Conservation (phyloP, 1,140 invertebrate genomes). For the Drosophila lini region DNA sequence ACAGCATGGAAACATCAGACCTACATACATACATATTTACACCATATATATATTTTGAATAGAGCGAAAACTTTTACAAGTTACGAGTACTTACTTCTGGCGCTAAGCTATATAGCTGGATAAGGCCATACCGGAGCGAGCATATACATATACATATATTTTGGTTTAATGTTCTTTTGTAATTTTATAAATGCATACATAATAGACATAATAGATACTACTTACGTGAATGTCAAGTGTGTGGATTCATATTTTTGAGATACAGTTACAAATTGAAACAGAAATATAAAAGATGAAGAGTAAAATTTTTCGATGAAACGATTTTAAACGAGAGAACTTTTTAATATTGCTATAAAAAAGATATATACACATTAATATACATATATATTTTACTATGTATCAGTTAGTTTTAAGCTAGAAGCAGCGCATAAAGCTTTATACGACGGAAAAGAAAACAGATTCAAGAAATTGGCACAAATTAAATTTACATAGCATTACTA, state of each 20-base stretch:
- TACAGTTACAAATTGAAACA: constrained; percentile 43
- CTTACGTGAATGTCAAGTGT: constrained; percentile 61
- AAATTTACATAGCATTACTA: constrained; percentile 41
- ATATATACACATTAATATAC: constrained; percentile 44
- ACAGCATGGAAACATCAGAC: constrained; percentile 40
- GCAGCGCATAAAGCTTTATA: constrained; percentile 67
- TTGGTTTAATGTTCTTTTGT: constrained; percentile 71
- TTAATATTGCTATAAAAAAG: constrained; percentile 48
- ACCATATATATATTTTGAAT: constrained; percentile 74
- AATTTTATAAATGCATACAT: constrained; percentile 71
- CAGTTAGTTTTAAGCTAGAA: constrained; percentile 41
- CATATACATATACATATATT: constrained; percentile 44
- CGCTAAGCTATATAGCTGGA: constrained; percentile 28
- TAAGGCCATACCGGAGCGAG: constrained; percentile 46
- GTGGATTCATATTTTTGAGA: constrained; percentile 74
- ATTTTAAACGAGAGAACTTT: constrained; percentile 59
- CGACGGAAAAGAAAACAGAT: constrained; percentile 29
- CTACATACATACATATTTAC: constrained; percentile 43
- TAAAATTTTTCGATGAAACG: constrained; percentile 67
- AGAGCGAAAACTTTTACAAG: constrained; percentile 70
- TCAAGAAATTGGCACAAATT: constrained; percentile 46
- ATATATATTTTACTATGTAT: constrained; percentile 68
- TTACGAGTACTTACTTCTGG: constrained; percentile 39
- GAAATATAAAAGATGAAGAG: constrained; percentile 30
- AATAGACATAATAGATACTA: constrained; percentile 45